Percentiles rank a stretch among this genome's conserved stretches.
Conservation (phyloP, 2,797 vertebrate genomes). For the Pseudochaenichthys georgianus region DNA sequence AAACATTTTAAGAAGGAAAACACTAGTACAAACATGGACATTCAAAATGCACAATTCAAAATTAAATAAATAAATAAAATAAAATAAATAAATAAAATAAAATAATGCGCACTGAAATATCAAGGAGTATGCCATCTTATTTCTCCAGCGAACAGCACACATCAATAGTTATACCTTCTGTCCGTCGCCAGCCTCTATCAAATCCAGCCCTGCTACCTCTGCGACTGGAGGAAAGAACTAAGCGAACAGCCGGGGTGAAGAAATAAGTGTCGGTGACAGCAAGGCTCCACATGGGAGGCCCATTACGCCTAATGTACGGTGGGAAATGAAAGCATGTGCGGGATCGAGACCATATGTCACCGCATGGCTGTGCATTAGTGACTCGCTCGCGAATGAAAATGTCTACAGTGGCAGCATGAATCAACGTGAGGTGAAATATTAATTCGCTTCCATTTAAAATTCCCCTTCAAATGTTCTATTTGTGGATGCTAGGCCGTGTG, state of each 20-base stretch:
- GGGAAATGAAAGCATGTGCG: slow-evolving; percentile 47
- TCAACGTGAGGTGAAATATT: slow-evolving; percentile 86
- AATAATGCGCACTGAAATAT: slow-evolving; percentile 14
- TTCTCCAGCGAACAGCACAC: slow-evolving; percentile 38
- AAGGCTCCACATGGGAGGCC: slow-evolving; percentile 41
- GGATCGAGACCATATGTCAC: slow-evolving; percentile 49
- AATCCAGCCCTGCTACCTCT: slow-evolving; percentile 18
- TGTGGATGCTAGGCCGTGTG: slow-evolving; percentile 72
- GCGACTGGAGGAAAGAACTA: slow-evolving; percentile 43
- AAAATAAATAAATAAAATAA: no score
- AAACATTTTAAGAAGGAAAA: no score
- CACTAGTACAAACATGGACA: no score
- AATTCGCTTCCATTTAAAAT: slow-evolving; percentile 84
- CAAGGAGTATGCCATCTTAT: slow-evolving; percentile 24
- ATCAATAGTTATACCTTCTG: slow-evolving; percentile 51
- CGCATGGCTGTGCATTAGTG: slow-evolving; percentile 58
- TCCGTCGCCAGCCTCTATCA: slow-evolving; percentile 32
- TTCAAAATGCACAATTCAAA: no score
- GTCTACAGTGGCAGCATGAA: slow-evolving; percentile 75
- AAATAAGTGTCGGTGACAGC: slow-evolving; percentile 47
- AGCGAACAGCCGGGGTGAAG: slow-evolving; percentile 32
- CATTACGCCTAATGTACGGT: slow-evolving; percentile 48
- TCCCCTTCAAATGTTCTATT: slow-evolving; percentile 85
- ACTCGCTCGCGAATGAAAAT: slow-evolving; percentile 65
- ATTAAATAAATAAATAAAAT: no score